Conservation (phyloP, 2,888 invertebrate genomes). For the Acanthopleura granulata region DNA sequence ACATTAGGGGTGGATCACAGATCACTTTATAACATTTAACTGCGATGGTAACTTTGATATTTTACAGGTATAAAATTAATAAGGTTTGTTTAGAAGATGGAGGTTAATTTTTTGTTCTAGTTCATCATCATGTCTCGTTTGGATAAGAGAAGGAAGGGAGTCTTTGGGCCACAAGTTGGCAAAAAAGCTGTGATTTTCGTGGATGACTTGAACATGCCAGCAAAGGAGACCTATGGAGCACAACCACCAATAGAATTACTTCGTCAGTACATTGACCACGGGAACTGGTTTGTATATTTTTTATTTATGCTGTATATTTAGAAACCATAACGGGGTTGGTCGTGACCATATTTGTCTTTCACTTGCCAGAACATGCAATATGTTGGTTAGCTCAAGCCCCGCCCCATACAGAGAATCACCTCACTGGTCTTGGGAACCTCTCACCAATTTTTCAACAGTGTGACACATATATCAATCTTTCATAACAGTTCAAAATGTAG, state of each 20-base stretch:
- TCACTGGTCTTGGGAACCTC: no score
- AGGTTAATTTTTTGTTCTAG: conserved; percentile 39
- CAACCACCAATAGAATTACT: conserved; percentile 89
- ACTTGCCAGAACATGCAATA: no score
- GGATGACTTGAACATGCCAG: conserved; percentile 91
- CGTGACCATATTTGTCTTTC: no score
- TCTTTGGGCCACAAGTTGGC: conserved; percentile 83
- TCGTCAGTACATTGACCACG: conserved; percentile 86
- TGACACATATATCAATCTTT: no score
- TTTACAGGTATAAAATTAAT: not conserved
- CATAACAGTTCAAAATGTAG: no score
- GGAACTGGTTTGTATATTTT: conserved; percentile 77
- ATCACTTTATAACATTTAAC: not conserved
- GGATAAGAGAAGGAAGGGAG: conserved; percentile 76
- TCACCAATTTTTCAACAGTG: no score
- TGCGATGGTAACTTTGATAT: not conserved
- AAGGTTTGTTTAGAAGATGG: not conserved
- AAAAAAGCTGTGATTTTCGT: conserved; percentile 86
- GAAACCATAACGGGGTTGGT: no score
- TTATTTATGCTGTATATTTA: not conserved
- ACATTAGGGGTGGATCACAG: no score
- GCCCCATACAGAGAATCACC: no score
- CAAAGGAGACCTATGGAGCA: conserved; percentile 85
- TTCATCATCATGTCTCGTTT: conserved; percentile 71
- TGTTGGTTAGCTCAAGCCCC: no score